phyloP scores from a whole-genome alignment of 1,140 invertebrate genomes.

The honey bee (Apis mellifera) region Amel_HAv3.1 CM009936.2:17404001-17404500 shows the following conservation, averaged over 20 bases:
- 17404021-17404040: slow-evolving; percentile 58
- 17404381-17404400: neutral
- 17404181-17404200: slow-evolving; percentile 72
- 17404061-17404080: slow-evolving; percentile 64
- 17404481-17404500: neutral
- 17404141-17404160: slow-evolving; percentile 67
- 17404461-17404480: neutral
- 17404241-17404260: slow-evolving; percentile 58
- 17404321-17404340: slow-evolving; percentile 67
- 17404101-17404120: slow-evolving; percentile 76
- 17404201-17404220: slow-evolving; percentile 64
- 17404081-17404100: slow-evolving; percentile 33
- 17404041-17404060: slow-evolving; percentile 55
- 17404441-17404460: too few relatives aligned
- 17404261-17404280: slow-evolving; percentile 45
- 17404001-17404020: slow-evolving; percentile 5
- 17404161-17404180: slow-evolving; percentile 69
- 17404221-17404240: slow-evolving; percentile 70
- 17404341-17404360: slow-evolving; percentile 73
- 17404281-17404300: slow-evolving; percentile 74
- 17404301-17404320: slow-evolving; percentile 76
- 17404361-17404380: neutral
- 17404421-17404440: neutral
- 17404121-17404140: slow-evolving; percentile 79
- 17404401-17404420: neutral